phyloP scores from a whole-genome alignment of 2,797 vertebrate genomes.

The Pantherophis vulpinus region DNA sequence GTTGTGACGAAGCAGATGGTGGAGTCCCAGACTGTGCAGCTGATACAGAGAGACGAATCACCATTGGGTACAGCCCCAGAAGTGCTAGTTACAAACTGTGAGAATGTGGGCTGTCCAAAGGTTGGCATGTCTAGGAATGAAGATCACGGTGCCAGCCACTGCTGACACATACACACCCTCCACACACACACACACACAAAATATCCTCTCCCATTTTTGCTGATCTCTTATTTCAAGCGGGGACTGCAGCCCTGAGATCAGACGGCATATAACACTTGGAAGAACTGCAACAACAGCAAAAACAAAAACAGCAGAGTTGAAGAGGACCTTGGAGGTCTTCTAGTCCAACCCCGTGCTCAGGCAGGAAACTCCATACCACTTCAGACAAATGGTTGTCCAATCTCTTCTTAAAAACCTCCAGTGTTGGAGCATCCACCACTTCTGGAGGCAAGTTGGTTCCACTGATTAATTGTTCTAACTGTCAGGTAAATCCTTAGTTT shows the following conservation, averaged over 20 bases:
- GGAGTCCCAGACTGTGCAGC: slow-evolving; percentile 30
- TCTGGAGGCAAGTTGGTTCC: no score
- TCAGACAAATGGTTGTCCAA: background rate
- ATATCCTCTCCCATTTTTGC: background rate
- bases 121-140: background rate
- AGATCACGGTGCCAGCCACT: background rate
- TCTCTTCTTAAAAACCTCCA: no score
- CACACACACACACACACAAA: background rate
- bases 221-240: background rate
- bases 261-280: no score
- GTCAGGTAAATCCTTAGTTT: no score
- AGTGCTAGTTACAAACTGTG: background rate
- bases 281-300: no score
- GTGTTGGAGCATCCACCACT: no score
- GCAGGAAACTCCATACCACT: background rate
- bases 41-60: slow-evolving; percentile 11
- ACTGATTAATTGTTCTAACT: no score
- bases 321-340: background rate
- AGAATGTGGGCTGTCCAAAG: background rate
- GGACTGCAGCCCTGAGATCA: no score
- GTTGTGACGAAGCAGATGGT: slow-evolving; percentile 27
- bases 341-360: background rate
- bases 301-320: background rate
- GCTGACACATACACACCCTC: background rate
- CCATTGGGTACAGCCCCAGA: background rate